Evolutionary conservation across 2,797 vertebrate species (phyloP).

Genomic region (Pelochelys cantorii): DNA sequence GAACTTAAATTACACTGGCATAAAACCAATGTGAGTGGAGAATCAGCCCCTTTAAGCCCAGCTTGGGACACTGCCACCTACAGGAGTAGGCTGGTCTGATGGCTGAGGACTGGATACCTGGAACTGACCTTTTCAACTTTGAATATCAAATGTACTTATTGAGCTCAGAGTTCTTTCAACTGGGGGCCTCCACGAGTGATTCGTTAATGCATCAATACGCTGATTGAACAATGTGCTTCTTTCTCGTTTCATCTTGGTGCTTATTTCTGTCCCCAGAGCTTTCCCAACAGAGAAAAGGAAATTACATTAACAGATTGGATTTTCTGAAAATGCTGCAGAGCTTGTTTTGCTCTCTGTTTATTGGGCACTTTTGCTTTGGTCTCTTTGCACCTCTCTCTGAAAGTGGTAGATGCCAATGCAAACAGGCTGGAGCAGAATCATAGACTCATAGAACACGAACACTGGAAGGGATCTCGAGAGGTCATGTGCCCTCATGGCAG

Average conservation of each 20-base stretch:
- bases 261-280: background rate
- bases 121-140: background rate
- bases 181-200: background rate
- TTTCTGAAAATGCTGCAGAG: no score
- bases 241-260: background rate
- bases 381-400: no score
- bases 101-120: background rate
- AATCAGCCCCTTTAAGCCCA: background rate
- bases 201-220: conserved; percentile 7
- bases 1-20: background rate
- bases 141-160: background rate
- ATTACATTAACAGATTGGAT: no score
- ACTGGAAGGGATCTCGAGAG: no score
- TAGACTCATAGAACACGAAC: no score
- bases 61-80: fast-evolving
- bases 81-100: fast-evolving
- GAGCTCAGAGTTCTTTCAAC: conserved; percentile 3
- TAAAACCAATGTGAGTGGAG: background rate
- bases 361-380: no score
- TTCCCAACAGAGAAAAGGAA: fast-evolving
- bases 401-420: no score
- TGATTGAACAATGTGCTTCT: background rate
- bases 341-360: no score
- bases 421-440: no score
- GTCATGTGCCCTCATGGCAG: no score